Conservation (phyloP, 2,113 vertebrate species). For the Amphiprion percula region DNA sequence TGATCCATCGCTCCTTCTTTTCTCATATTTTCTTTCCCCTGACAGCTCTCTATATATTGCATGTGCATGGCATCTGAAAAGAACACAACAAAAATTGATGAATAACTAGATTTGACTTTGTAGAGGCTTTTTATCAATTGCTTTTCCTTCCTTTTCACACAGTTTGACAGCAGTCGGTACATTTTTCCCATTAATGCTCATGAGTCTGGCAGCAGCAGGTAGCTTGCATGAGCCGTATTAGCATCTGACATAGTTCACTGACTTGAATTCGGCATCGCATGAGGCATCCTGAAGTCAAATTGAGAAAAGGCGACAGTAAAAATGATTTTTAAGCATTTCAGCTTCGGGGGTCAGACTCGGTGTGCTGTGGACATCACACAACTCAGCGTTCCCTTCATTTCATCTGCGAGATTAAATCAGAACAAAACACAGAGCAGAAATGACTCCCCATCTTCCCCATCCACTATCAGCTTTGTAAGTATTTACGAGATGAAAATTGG, state of each 20-base stretch:
- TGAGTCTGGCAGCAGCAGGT: slow-evolving; percentile 1
- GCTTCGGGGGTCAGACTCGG: background rate
- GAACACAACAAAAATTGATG: background rate
- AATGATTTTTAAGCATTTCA: background rate
- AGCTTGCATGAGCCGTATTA: background rate
- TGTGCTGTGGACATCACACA: background rate
- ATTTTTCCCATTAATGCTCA: slow-evolving; percentile 14
- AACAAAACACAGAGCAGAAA: background rate
- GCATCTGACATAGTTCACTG: slow-evolving; percentile 17
- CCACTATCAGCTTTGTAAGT: too few species aligned
- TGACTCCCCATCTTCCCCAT: too few species aligned
- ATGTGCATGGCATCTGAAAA: too few species aligned
- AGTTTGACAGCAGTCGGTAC: background rate
- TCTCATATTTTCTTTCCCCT: background rate
- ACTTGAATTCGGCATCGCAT: slow-evolving; percentile 1
- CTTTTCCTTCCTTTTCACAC: background rate
- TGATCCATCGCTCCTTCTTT: background rate
- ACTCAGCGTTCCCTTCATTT: background rate
- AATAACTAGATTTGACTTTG: background rate
- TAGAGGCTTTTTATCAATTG: background rate
- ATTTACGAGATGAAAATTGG: too few species aligned
- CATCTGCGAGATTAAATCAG: background rate
- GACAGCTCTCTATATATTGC: background rate
- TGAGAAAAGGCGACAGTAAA: background rate
- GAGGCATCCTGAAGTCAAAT: background rate